A percentile compares a stretch with the other conserved stretches of the same genome.
Evolutionary conservation across 2,888 invertebrate species (phyloP).

Genomic region (Euphydryas editha): DNA sequence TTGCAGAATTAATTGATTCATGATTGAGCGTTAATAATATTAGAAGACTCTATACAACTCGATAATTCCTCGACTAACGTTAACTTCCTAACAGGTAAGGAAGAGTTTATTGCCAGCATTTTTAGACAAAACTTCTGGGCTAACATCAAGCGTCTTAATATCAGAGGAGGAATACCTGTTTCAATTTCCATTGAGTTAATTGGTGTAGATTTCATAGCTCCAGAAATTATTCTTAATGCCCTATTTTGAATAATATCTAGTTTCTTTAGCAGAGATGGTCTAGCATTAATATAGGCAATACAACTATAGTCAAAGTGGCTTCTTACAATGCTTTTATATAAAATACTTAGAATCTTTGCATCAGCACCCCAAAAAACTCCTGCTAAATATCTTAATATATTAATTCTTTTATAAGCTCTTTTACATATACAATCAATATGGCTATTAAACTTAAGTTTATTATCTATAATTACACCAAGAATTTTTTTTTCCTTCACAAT

Average conservation of each 20-base stretch:
- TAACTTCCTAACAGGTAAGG: too few species aligned
- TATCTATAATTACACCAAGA: not conserved
- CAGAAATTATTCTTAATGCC: constrained; percentile 1
- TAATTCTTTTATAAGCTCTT: not conserved
- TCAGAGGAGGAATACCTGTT: too few species aligned
- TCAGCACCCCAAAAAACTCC: constrained; percentile 10
- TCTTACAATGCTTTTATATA: constrained; percentile 10
- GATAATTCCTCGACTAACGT: too few species aligned
- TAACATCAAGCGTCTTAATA: too few species aligned
- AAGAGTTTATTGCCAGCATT: too few species aligned
- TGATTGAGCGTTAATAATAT: too few species aligned
- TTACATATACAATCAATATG: not conserved
- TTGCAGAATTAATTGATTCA: too few species aligned
- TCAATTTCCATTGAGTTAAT: not conserved
- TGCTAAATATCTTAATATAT: not conserved
- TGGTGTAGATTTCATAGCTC: constrained; percentile 2
- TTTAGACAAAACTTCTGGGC: too few species aligned
- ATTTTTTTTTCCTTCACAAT: not conserved
- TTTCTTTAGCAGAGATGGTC: not conserved
- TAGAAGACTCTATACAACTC: too few species aligned
- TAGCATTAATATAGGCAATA: not conserved
- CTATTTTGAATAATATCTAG: constrained; percentile 7
- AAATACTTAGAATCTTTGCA: constrained; percentile 2
- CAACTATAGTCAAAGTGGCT: constrained; percentile 11
- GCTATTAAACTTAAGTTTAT: not conserved